A percentile compares a stretch with the other conserved stretches of the same genome.
phyloP scores from a whole-genome alignment of 1,140 invertebrate species.

The Dryas iulia region DNA sequence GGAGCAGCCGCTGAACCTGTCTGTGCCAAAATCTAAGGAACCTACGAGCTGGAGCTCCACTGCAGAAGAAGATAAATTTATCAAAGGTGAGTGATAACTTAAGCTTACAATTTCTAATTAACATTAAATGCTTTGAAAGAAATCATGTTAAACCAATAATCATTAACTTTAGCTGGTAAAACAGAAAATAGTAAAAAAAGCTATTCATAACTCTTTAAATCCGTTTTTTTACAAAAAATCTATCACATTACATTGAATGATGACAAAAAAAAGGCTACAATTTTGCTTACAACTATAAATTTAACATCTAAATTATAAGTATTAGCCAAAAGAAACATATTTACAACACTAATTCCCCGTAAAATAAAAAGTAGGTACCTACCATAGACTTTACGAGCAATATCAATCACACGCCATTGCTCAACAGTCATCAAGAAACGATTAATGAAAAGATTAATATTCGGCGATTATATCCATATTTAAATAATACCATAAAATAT shows the following conservation, averaged over 20 bases:
- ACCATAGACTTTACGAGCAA: not conserved
- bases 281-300: no score
- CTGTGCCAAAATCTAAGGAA: slow-evolving; percentile 62
- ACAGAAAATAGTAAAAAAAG: no score
- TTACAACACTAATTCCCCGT: not conserved
- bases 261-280: no score
- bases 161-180: no score
- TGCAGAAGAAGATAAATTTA: slow-evolving; percentile 54
- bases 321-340: no score
- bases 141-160: no score
- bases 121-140: no score
- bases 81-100: slow-evolving; percentile 61
- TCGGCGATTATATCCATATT: not conserved
- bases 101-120: no score
- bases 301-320: no score
- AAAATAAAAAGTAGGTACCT: not conserved
- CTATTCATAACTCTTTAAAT: no score
- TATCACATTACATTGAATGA: no score
- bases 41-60: slow-evolving; percentile 43
- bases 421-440: not conserved
- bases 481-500: slow-evolving; percentile 34
- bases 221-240: no score
- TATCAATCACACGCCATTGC: not conserved
- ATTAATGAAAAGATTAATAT: not conserved
- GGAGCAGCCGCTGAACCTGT: slow-evolving; percentile 68